Base-by-base conservation (phyloP, 2,113 vertebrate genomes). In the Patagioenas fasciata region DNA sequence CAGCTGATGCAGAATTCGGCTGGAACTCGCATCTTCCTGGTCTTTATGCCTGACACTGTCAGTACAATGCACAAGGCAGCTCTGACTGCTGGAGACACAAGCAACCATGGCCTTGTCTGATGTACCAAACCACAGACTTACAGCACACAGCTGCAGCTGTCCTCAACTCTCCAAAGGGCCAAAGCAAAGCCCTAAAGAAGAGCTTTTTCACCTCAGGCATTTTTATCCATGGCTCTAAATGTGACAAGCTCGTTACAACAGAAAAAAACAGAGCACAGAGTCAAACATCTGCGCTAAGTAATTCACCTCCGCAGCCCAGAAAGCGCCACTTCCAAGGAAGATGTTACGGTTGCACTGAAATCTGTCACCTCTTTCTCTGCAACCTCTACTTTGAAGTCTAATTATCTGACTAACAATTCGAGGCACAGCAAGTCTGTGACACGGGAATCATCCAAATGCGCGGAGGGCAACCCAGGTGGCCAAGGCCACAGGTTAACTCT, bases 381-480 rank as follows among this genome's bases (percentile, higher is more conserved):
- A 71, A 16, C 20, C 44, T 53, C 47, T 36, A 2, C 51, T 84
- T 51, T 34, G 2, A 48, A 82, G n/a, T 14, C 36, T 9, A 11
- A 67, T 36, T 13, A 26, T 29, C 25, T 42, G 60, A 70, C 34
- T 29, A 38, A 38, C 51, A 70, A 5, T 8, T 28, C 60, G 73
- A 70, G 60, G 44, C 69, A 47, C 60, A 56, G 19, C 28, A 9
- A 53, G 50, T 40, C 50, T 42, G 48, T 1, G 10, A 24, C 18
- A 18, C 32, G 48, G 69, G 8, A 64, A 24, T 28, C 24, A 29
- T 15, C 32, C 20, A 19, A 13, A 62, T 1, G 8, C 10, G 51
- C 61, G 70, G 70, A 74, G 78, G 51, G 51, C 70, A 73, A 36
- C 28, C 23, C 57, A 44, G 0, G 0, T 0, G 0, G 50, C 50